Conservation (phyloP, 37 sponge, comb jelly and placozoan species). For the Hormiphora californensis region DNA sequence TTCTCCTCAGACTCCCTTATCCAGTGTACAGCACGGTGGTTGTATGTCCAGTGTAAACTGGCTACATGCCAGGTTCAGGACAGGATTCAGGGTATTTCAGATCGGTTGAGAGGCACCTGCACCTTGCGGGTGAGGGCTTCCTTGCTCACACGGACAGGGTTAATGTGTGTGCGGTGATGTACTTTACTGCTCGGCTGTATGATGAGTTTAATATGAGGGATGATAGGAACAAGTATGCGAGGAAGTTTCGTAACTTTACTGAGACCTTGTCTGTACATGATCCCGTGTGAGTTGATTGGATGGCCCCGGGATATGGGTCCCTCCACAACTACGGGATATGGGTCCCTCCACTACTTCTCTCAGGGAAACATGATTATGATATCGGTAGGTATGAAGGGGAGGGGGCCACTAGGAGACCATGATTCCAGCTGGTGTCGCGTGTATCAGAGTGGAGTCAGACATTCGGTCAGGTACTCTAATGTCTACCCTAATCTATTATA, state of each 20-base stretch:
- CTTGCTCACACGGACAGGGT: background rate
- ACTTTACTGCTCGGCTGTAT: background rate
- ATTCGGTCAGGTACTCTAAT: too few relatives aligned
- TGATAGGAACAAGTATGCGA: constrained; percentile 20
- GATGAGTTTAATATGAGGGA: constrained; percentile 36
- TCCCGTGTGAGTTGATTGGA: background rate
- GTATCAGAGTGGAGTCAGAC: too few relatives aligned
- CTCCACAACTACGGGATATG: too few relatives aligned
- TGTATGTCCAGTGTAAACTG: constrained; percentile 22
- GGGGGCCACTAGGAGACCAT: too few relatives aligned
- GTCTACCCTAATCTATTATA: too few relatives aligned
- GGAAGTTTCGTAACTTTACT: constrained; percentile 9
- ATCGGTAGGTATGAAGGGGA: too few relatives aligned
- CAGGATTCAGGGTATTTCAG: background rate
- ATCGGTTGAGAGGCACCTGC: background rate
- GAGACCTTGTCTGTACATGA: background rate
- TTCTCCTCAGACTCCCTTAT: background rate
- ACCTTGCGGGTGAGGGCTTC: background rate
- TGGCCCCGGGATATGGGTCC: too few relatives aligned
- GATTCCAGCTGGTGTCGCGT: too few relatives aligned
- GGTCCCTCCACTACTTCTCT: too few relatives aligned
- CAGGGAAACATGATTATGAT: too few relatives aligned
- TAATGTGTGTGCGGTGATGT: constrained; percentile 22
- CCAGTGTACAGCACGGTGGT: background rate
- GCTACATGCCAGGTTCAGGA: background rate